Base-by-base conservation (phyloP, 2,113 vertebrate species). In the Fregata magnificens region DNA sequence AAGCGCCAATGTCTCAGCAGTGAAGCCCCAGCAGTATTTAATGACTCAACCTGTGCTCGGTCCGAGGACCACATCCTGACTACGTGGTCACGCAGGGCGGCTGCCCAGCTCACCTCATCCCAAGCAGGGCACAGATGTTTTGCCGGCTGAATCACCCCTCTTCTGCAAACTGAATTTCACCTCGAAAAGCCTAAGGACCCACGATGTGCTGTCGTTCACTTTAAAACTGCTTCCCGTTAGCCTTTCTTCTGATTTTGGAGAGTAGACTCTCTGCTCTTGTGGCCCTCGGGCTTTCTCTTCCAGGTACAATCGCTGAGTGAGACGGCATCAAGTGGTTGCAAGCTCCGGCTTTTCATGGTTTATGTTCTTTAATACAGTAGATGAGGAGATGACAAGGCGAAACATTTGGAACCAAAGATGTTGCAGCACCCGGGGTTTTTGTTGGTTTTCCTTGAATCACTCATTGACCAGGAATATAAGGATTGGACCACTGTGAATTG, bases 1-100 rank as follows among this genome's bases (percentile, higher is more conserved):
- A 47, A 78, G 31, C 20, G 8, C 29, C 16, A 12, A 11, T 11
- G 56, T 19, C 63, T 40, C n/a, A 15, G 74, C 29, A 3, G 31
- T 1, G 4, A 34, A 45, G 44, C 17, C n/a, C 40, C 26, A 2
- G 21, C 5, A 2, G 40, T 3, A 7, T 34, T 16, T 12, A 7
- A 6, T 53, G 38, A 61, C 32, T 77, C 90, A 38, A 3, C 21
- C 19, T 13, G 3, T 1, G 19, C 19, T 29, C 8, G 8, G 32
- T 7, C 61, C 3, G 4, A 31, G 31, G 59, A 8, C 25, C 53
- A 14, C 62, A 25, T 70, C 55, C 62, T 40, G 42, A 6, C 32
- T 32, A 61, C 2, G 19, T 16, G n/a, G 13, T 8, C 32, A 2
- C 3, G 3, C 42, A 4, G 32, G 52, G n/a, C 15, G 11, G 38